phyloP scores from a whole-genome alignment of 2,113 vertebrate species.

The Condylura cristata region DNA sequence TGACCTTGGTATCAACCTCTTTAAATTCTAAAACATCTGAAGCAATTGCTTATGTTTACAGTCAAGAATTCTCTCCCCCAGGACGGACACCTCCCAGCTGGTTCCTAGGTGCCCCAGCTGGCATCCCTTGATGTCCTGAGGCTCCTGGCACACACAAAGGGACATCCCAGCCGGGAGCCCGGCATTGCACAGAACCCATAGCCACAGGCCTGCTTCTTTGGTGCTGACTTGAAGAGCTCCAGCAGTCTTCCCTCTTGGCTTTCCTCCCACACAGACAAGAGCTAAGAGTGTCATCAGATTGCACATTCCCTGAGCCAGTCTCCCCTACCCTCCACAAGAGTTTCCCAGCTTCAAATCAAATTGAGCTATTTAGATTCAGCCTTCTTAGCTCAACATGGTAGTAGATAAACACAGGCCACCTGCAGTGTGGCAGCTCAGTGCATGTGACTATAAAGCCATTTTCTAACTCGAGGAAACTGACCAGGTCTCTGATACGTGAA shows the following conservation, averaged over 20 bases:
- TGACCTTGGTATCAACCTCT: slow-evolving; percentile 24
- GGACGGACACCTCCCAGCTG: neutral
- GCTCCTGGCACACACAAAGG: neutral
- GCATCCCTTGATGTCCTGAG: neutral
- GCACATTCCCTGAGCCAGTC: neutral
- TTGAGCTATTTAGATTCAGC: neutral
- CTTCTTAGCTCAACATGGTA: neutral
- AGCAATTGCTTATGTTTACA: slow-evolving; percentile 57
- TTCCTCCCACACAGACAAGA: neutral
- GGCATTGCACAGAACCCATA: neutral
- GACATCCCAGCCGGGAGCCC: neutral
- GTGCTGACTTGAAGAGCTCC: neutral
- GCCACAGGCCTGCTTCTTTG: neutral
- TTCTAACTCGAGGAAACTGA: neutral
- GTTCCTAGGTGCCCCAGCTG: neutral
- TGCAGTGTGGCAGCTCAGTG: accelerated
- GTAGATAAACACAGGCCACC: neutral
- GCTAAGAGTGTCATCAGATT: neutral
- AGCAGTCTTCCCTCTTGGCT: neutral
- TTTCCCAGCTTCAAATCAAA: neutral
- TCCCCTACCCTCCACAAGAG: neutral
- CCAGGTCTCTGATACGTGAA: neutral
- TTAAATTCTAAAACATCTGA: slow-evolving; percentile 48
- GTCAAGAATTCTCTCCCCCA: neutral
- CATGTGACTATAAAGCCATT: neutral